phyloP scores from a whole-genome alignment of 2,888 invertebrate genomes.

The Drosophila fulvimacula region DNA sequence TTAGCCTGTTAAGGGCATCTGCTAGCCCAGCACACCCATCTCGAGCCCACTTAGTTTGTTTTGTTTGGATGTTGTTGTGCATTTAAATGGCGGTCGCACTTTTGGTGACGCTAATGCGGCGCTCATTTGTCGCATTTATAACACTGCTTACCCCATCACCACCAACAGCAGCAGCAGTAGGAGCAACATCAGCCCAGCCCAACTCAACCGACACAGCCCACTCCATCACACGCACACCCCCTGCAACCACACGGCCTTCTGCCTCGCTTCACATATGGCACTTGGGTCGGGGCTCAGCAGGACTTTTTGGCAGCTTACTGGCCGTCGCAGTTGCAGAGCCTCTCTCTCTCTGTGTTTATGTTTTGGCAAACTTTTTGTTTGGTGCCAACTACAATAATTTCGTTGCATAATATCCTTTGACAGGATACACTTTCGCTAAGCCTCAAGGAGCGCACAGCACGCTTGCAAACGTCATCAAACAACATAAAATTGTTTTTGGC shows the following conservation, averaged over 20 bases:
- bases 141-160: constrained; percentile 4
- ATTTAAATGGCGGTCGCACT: constrained; percentile 56
- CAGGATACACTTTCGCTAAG: constrained; percentile 73
- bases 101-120: constrained; percentile 64
- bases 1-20: neutral
- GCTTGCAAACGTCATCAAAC: constrained; percentile 65
- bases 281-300: constrained; percentile 52
- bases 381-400: constrained; percentile 68
- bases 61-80: constrained; percentile 29
- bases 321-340: constrained; percentile 34
- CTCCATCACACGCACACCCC: neutral
- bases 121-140: constrained; percentile 61
- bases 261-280: constrained; percentile 50
- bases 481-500: constrained; percentile 67
- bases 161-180: neutral
- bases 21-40: neutral
- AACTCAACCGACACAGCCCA: neutral
- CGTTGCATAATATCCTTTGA: constrained; percentile 70
- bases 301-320: constrained; percentile 67
- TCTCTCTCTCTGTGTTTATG: constrained; percentile 26
- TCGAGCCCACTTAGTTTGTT: neutral
- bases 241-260: neutral
- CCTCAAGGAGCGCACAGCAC: constrained; percentile 60
- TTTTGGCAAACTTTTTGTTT: constrained; percentile 57
- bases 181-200: neutral